Evolutionary conservation across 2,113 vertebrate species (phyloP).

Genomic region (Bagarius yarrelli): DNA sequence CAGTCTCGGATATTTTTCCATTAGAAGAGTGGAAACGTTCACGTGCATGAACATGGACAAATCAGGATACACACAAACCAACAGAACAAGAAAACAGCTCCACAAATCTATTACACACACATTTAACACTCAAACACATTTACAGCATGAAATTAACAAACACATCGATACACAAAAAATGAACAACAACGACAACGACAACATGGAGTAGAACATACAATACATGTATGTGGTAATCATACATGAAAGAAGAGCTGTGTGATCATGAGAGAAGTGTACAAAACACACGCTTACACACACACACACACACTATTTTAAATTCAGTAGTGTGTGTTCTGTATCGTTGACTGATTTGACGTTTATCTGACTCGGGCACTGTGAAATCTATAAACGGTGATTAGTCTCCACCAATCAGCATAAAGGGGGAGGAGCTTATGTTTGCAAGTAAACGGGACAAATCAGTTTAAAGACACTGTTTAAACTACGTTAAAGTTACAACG

Average conservation of each 20-base stretch:
- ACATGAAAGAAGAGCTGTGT: conserved; percentile 31
- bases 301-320: too few relatives aligned
- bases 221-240: conserved; percentile 41
- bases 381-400: too few relatives aligned
- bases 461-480: too few relatives aligned
- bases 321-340: too few relatives aligned
- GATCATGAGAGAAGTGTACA: conserved; percentile 11
- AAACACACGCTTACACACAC: too few relatives aligned
- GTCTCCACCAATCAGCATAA: too few relatives aligned
- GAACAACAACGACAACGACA: neutral
- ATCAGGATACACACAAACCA: conserved; percentile 16
- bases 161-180: neutral
- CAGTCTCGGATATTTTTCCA: conserved; percentile 40
- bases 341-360: too few relatives aligned
- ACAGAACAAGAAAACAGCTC: conserved; percentile 14
- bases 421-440: too few relatives aligned
- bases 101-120: conserved; percentile 28
- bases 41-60: neutral
- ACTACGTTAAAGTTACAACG: too few relatives aligned
- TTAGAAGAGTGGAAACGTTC: neutral
- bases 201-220: neutral
- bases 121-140: conserved; percentile 16
- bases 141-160: neutral
- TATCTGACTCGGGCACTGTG: too few relatives aligned
- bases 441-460: too few relatives aligned